Evolutionary conservation across 2,888 invertebrate genomes (phyloP), one percentile per base, ranked within the genome.

Genomic region (Monochamus alternatus): DNA sequence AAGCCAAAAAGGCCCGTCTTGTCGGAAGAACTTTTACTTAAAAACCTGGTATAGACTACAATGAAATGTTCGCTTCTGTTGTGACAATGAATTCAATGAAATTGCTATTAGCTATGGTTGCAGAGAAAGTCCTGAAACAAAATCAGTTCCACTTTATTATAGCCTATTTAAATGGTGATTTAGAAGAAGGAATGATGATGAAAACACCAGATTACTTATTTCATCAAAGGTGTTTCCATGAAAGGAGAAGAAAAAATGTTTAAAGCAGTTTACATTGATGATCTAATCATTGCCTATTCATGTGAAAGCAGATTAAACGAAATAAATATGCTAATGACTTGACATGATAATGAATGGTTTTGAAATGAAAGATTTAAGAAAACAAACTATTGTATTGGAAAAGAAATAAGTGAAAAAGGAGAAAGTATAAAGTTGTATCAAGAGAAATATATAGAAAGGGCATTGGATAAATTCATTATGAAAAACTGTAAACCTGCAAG

Each of bases 1-100:
- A 68, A 12, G 32, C 32, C 5, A 68, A 32, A 68, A 58, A 68
- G 14, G 38, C 55, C 2, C 8, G 67, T n/a, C n/a, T 68, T 32
- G 67, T 68, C 3, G 58, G 32, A 12, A 52, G 12, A 52, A 3
- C 3, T 5, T 52, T 52, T 10, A n/a, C 52, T 52, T 3, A 52
- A 52, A 10, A 2, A 52, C 52, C 52, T n/a, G n/a, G n/a, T 4
- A 52, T 52, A 5, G 52, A 52, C n/a, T 2, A n/a, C 52, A n/a
- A n/a, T 52, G 52, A 52, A n/a, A 52, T n/a, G 10, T 52, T 52
- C 52, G 52, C 52, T 3, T n/a, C 52, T n/a, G n/a, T 52, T 9
- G 52, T 52, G 4, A 52, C 2, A n/a, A 3, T 52, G n/a, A 52
- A n/a, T 52, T 52, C 52, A 10, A 52, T 22, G 22, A 22, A 22